Evolutionary conservation across 2,113 vertebrate genomes (phyloP).

Genomic region (Loxodonta africana): DNA sequence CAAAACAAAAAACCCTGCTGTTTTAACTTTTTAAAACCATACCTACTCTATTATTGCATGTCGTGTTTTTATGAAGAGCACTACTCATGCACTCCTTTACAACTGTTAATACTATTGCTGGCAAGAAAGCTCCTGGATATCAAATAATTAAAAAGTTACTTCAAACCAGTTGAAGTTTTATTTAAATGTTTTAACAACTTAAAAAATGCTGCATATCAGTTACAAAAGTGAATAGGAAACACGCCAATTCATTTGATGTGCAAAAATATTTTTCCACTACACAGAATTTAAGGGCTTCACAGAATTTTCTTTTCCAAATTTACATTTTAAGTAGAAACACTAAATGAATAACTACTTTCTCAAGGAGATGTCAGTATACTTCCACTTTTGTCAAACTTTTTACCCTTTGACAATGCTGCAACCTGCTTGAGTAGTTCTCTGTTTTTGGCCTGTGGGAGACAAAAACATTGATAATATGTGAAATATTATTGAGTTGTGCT

Average conservation of each 20-base stretch:
- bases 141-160: conserved; percentile 89
- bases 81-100: conserved; percentile 77
- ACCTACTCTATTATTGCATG: conserved; percentile 89
- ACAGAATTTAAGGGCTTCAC: conserved; percentile 91
- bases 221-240: conserved; percentile 91
- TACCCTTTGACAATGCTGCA: conserved; percentile 98
- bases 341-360: conserved; percentile 82
- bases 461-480: conserved; percentile 73
- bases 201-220: conserved; percentile 87
- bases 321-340: conserved; percentile 83
- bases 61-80: conserved; percentile 85
- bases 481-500: conserved; percentile 35
- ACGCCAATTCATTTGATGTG: conserved; percentile 87
- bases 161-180: conserved; percentile 92
- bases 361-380: conserved; percentile 95
- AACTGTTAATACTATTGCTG: conserved; percentile 88
- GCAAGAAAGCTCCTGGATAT: conserved; percentile 88
- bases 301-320: conserved; percentile 89
- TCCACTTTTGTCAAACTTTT: conserved; percentile 98
- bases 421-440: conserved; percentile 99
- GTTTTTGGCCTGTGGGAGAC: conserved; percentile 94
- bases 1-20: conserved; percentile 77
- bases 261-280: conserved; percentile 89
- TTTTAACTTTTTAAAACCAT: conserved; percentile 74
- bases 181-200: conserved; percentile 88